These are phyloP conservation scores for Heterotilapia buettikoferi DNA, from an alignment of 2,113 vertebrate species.

Conservation along the genomic window DNA sequence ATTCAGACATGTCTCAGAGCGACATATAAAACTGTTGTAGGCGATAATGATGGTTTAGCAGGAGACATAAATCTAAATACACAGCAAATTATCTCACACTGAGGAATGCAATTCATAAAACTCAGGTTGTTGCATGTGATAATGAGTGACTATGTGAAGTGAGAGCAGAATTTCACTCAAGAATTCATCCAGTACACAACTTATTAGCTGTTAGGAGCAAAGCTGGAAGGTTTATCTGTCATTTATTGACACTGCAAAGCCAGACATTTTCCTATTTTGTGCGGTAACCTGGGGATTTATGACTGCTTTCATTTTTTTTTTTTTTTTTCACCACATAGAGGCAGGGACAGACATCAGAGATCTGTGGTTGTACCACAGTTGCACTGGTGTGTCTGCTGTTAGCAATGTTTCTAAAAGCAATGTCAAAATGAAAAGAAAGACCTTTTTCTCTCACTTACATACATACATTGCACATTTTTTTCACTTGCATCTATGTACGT, in stretches of 20 bases:
- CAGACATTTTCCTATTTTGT: not conserved
- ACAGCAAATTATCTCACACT: slow-evolving; percentile 8
- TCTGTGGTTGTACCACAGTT: not conserved
- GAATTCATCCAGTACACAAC: not conserved
- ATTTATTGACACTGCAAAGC: slow-evolving; percentile 23
- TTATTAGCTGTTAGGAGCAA: not conserved
- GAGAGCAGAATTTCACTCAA: not conserved
- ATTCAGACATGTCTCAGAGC: slow-evolving; percentile 19
- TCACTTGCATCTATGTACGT: not conserved
- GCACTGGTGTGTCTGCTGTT: not conserved
- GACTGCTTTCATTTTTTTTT: not conserved
- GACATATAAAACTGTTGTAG: slow-evolving; percentile 5
- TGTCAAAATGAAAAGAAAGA: not conserved
- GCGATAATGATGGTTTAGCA: slow-evolving; percentile 38
- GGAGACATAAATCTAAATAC: slow-evolving; percentile 48
- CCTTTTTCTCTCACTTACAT: not conserved
- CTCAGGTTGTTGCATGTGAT: slow-evolving; percentile 35
- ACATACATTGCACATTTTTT: not conserved
- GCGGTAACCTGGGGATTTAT: slow-evolving; percentile 35
- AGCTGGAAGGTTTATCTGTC: not conserved
- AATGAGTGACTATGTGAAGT: not conserved
- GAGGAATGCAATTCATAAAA: slow-evolving; percentile 52
- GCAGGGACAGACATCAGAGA: slow-evolving; percentile 8
- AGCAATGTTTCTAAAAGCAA: not conserved
- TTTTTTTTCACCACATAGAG: not conserved